Evolutionary conservation across 2,797 vertebrate genomes (phyloP), one percentile per base, ranked within the genome.

Genomic region (Coranthus polyacanthus): DNA sequence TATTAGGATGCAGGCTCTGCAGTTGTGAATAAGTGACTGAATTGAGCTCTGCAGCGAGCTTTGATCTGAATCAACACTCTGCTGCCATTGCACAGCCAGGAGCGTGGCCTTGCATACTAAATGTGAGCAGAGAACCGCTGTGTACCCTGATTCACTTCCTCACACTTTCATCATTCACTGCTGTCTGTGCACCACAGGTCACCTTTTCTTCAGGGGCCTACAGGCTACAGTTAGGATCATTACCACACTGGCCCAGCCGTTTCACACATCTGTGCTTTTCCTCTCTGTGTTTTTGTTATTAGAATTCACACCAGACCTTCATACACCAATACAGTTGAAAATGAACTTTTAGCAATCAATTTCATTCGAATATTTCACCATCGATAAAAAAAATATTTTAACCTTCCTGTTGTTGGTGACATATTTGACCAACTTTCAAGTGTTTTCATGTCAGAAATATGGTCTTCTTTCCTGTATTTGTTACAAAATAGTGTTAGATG

Each of bases 1-100:
- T 9, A 68, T 83, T 79, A 65, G 43, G 49, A 79, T 79, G 46
- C 41, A 55, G 39, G 49, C 68, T 65, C 21, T 57, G 56, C 62
- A 51, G 61, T 67, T 37, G 72, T 68, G 76, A 83, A 75, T 72
- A 67, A 84, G 53, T 72, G 66, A 84, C 36, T 76, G 81, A 73
- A 78, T 32, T 51, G 66, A 75, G 63, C 72, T 79, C 34, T 73
- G 82, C 58, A 55, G 63, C 16, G 15, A 45, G 70, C 79, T 82
- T 83, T 85, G 80, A 85, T 87, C 54, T 74, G 52, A 84, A 74
- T 78, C 72, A 73, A 76, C 73, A 75, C 68, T 72, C 51, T 57
- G 68, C 69, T 74, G 50, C 72, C 55, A 52, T 47, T 63, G 63
- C 57, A 65, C 47, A 62, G 76, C 47, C 68, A 20, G 44, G 37